Evolutionary conservation across 64 coral and sea anemone species (phyloP).

Genomic region (Dendrophyllia cribrosa): DNA sequence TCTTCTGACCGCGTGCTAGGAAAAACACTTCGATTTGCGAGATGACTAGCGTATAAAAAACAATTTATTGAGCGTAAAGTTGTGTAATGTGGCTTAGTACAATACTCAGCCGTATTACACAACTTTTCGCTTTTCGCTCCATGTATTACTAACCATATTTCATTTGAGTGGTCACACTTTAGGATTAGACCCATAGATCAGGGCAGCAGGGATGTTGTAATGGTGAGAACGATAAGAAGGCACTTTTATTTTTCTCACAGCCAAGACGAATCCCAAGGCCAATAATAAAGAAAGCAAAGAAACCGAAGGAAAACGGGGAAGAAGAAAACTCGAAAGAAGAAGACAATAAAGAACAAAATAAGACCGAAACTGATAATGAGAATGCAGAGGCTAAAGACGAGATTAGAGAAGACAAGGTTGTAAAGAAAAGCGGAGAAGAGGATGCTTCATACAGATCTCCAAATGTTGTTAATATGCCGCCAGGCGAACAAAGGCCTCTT

Average conservation of each 20-base stretch:
- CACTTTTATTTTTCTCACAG: background rate
- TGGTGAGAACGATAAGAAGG: no score
- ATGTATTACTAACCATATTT: no score
- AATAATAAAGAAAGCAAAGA: constrained; percentile 67
- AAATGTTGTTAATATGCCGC: constrained; percentile 8
- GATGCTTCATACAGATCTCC: background rate
- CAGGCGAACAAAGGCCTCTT: background rate
- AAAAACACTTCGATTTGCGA: no score
- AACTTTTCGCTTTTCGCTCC: no score
- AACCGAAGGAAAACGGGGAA: constrained; percentile 21
- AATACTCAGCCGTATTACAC: no score
- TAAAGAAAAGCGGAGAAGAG: background rate
- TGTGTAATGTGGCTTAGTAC: no score
- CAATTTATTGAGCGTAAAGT: no score
- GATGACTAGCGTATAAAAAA: no score
- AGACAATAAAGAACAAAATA: constrained; percentile 2
- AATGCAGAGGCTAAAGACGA: background rate
- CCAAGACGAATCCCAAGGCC: constrained; percentile 49
- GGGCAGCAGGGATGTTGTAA: no score
- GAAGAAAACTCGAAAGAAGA: constrained; percentile 47
- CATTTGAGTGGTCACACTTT: no score
- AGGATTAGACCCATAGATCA: no score
- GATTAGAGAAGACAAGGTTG: background rate
- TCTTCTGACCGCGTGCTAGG: no score
- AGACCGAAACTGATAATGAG: background rate